phyloP scores from a whole-genome alignment of 2,113 vertebrate species.

The Sclerurus mexicanus region DNA sequence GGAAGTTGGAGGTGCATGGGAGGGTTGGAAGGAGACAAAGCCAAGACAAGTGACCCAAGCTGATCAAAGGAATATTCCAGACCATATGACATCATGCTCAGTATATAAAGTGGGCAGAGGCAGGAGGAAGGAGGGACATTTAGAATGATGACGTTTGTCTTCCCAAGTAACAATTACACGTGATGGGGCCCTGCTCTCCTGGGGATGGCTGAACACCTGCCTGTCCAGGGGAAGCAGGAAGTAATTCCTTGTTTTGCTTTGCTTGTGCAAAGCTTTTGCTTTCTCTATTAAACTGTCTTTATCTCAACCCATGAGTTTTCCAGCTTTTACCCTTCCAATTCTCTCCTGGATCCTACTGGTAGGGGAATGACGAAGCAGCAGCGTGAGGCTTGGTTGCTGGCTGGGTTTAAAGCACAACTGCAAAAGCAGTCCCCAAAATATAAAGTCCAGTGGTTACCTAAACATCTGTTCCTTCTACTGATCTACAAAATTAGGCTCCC shows the following conservation, averaged over 20 bases:
- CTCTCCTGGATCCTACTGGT: background rate
- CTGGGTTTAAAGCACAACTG: background rate
- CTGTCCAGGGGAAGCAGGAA: background rate
- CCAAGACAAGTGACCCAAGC: background rate
- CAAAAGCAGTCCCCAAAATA: background rate
- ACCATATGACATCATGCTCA: background rate
- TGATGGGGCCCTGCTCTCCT: background rate
- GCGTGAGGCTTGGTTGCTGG: background rate
- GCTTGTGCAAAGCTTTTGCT: background rate
- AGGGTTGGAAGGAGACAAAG: background rate
- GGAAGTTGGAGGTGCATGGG: rapidly evolving
- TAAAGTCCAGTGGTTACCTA: background rate
- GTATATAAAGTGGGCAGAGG: background rate
- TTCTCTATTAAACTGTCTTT: background rate
- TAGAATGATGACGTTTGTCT: rapidly evolving
- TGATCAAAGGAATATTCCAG: background rate
- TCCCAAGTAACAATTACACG: background rate
- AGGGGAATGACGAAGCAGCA: rapidly evolving
- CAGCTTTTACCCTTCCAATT: background rate
- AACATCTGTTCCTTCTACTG: background rate
- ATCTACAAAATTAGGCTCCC: background rate
- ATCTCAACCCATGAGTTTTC: background rate
- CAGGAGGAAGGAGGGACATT: background rate
- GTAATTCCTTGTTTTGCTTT: background rate
- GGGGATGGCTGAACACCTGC: background rate